Percentiles rank a stretch among this genome's conserved stretches.
Conservation (phyloP, 2,888 invertebrate species). For the Saturnia japonica region DNA sequence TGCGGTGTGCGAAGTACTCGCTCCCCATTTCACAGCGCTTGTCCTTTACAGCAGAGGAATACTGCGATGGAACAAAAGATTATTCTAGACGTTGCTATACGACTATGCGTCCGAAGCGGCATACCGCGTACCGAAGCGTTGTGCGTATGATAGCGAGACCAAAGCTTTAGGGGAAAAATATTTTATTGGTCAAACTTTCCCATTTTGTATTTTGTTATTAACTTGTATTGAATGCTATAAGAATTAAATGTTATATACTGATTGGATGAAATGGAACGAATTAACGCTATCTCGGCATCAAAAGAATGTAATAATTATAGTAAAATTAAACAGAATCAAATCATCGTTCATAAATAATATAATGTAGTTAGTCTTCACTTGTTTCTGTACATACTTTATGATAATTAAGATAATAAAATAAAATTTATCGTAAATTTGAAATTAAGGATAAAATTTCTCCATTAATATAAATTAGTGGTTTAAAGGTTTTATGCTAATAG, state of each 20-base stretch:
- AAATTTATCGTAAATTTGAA: slow-evolving; percentile 34
- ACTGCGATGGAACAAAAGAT: too few relatives aligned
- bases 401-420: neutral
- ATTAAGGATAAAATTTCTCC: slow-evolving; percentile 60
- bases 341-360: neutral
- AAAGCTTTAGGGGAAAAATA: too few relatives aligned
- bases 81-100: too few relatives aligned
- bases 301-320: neutral
- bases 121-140: too few relatives aligned
- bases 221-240: neutral
- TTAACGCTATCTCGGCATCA: neutral
- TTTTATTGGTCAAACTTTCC: neutral
- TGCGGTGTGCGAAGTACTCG: too few relatives aligned
- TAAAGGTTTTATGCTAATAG: slow-evolving; percentile 53
- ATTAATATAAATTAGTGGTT: slow-evolving; percentile 57
- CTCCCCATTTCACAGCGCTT: too few relatives aligned
- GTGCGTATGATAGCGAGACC: too few relatives aligned
- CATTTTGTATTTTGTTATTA: neutral
- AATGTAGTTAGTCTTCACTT: neutral
- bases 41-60: too few relatives aligned
- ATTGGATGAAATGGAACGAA: neutral
- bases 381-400: neutral
- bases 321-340: neutral
- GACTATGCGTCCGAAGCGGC: too few relatives aligned
- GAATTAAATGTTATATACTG: neutral